Percentiles rank a stretch among this genome's conserved stretches.
Conservation (phyloP, 1,140 invertebrate genomes). For the Aphaenogaster floridana region DNA sequence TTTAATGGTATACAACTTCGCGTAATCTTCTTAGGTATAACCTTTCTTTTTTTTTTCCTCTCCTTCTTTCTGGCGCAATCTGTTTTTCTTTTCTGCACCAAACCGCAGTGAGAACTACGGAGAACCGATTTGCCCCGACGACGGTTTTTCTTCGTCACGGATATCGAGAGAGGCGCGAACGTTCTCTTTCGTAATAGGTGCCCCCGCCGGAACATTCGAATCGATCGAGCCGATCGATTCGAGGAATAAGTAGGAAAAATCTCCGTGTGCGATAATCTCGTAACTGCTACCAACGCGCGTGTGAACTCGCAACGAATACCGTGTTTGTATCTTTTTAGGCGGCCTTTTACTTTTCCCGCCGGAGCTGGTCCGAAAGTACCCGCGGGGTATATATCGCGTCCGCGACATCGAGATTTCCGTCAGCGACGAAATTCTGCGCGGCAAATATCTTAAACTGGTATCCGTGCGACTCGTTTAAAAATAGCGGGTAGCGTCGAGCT, state of each 20-base stretch:
- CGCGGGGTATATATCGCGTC: not conserved
- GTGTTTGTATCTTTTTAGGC: not conserved
- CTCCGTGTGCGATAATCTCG: not conserved
- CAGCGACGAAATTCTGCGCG: not conserved
- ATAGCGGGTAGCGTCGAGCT: not conserved
- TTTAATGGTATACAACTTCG: not conserved
- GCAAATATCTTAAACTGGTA: not conserved
- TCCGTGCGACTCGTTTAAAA: constrained; percentile 3
- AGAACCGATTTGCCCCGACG: constrained; percentile 26
- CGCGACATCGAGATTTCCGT: not conserved
- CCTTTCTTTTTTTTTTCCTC: not conserved
- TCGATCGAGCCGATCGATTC: constrained; percentile 11
- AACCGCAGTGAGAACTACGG: constrained; percentile 13
- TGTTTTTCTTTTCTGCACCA: not conserved
- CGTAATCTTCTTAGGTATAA: not conserved
- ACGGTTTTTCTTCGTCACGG: constrained; percentile 30
- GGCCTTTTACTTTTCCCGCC: not conserved
- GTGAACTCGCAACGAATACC: not conserved
- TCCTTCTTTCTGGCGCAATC: not conserved
- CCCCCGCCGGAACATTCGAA: not conserved
- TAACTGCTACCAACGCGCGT: not conserved
- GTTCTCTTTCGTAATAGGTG: constrained; percentile 36
- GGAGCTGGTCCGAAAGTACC: not conserved
- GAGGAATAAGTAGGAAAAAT: not conserved
- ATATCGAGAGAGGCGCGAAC: constrained; percentile 12